Evolutionary conservation across 30 jellyfish, hydroid and myxozoan species (phyloP).

Genomic region (Aurelia sp.): DNA sequence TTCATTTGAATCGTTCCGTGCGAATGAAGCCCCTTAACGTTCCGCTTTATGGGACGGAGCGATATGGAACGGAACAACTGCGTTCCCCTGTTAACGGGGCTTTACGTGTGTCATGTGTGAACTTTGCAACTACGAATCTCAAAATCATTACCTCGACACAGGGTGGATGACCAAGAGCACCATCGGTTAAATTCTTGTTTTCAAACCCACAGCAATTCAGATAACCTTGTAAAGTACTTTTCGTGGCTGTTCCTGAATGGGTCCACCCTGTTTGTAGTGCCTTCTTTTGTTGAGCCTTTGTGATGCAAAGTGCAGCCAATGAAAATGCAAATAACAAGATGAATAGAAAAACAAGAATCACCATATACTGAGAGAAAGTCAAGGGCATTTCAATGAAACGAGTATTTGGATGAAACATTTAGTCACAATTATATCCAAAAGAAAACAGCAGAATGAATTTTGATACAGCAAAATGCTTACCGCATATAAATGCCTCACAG

Average conservation of each 20-base stretch:
- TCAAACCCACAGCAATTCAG: conserved; percentile 98
- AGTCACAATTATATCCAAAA: neutral
- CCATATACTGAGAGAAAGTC: conserved; percentile 76
- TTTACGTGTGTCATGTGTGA: no score
- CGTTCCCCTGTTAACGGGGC: no score
- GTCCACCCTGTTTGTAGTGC: conserved; percentile 89
- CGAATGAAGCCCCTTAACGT: no score
- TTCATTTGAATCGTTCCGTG: no score
- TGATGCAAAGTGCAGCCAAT: conserved; percentile 93
- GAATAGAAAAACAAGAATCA: conserved; percentile 71
- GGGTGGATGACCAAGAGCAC: conserved; percentile 71
- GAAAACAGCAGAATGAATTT: neutral
- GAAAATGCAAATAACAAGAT: conserved; percentile 89
- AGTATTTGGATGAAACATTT: no score
- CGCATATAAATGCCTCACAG: no score
- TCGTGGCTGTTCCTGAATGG: conserved; percentile 60
- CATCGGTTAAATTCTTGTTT: conserved; percentile 47
- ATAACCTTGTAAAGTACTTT: conserved; percentile 56
- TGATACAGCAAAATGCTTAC: no score
- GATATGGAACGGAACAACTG: no score
- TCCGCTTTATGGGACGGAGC: no score
- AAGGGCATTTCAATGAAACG: conserved; percentile 46
- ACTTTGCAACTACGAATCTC: neutral
- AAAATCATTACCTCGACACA: conserved; percentile 54
- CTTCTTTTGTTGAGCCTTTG: conserved; percentile 67